These are phyloP conservation scores for Drosophila mayri DNA, from an alignment of 1,140 invertebrate species.

Conservation along the genomic window DNA sequence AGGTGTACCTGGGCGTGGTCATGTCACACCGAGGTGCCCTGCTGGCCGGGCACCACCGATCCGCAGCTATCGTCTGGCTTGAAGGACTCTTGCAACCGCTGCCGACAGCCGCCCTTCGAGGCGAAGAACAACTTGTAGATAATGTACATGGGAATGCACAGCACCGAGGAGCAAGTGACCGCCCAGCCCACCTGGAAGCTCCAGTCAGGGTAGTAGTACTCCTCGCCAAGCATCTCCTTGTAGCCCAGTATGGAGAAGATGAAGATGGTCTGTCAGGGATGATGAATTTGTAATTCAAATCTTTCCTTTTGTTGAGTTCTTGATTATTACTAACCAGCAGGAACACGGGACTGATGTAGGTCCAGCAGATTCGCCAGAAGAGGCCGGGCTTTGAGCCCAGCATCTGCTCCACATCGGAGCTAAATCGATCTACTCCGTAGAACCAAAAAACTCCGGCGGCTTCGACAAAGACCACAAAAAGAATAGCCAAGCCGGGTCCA, in stretches of 20 bases:
- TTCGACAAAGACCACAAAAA: slow-evolving; percentile 98
- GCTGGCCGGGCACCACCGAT: slow-evolving; percentile 80
- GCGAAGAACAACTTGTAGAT: slow-evolving; percentile 91
- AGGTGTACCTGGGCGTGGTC: slow-evolving; percentile 70
- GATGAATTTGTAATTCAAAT: background rate
- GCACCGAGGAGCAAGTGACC: slow-evolving; percentile 95
- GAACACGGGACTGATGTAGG: slow-evolving; percentile 94
- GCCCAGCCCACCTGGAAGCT: slow-evolving; percentile 95
- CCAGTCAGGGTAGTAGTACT: slow-evolving; percentile 95
- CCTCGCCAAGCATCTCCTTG: slow-evolving; percentile 94
- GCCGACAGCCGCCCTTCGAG: slow-evolving; percentile 88
- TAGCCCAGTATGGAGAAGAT: slow-evolving; percentile 95
- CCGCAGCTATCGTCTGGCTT: slow-evolving; percentile 67
- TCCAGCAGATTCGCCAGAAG: slow-evolving; percentile 98
- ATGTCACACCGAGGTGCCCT: slow-evolving; percentile 85
- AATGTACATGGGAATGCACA: slow-evolving; percentile 96
- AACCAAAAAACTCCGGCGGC: slow-evolving; percentile 98
- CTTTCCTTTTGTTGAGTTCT: too few species aligned
- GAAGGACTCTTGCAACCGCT: slow-evolving; percentile 69
- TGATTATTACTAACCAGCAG: slow-evolving; percentile 86
- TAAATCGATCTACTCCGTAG: slow-evolving; percentile 96
- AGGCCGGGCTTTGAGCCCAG: slow-evolving; percentile 93
- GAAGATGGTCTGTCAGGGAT: slow-evolving; percentile 90
- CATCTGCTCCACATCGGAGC: slow-evolving; percentile 95
- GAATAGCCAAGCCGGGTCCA: slow-evolving; percentile 97